Evolutionary conservation across 2,888 invertebrate genomes (phyloP), one percentile per base, ranked within the genome.

Genomic region (Molorchus minor): DNA sequence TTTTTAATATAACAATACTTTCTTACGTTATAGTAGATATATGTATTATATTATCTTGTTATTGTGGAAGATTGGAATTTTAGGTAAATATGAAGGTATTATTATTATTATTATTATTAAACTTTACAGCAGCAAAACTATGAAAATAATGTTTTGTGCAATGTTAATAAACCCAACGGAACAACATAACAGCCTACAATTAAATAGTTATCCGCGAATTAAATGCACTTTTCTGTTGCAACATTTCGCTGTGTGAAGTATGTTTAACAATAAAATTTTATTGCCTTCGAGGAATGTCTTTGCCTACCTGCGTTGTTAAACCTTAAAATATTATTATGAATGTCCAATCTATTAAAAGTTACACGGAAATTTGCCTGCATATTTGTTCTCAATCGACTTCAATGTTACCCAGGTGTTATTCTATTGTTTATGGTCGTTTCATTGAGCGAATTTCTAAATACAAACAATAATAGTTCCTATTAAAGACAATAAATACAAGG

Each of bases 401-500:
- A 75, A 75, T 74, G 74, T 71, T 73, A 70, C 75, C 69, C 75
- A 75, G 75, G 75, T 75, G 75, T 73, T 74, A 61, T 60, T 65
- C 71, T 65, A 75, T 75, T 74, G 73, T 76, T 76, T 76, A 75
- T 73, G 65, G 52, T 65, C 58, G 67, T 76, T 72, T 72, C 75
- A 74, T 75, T 74, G 74, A 74, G 69, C 71, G 69, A 71, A 71
- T 75, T 74, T 74, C 74, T 74, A 71, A 73, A 74, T 65, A 65
- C 65, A 69, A 68, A 70, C 70, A 71, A 74, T 75, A 73, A 74
- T 71, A 66, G 71, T 71, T 71, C 71, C 75, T 71, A 75, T 74
- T 75, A 75, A 73, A 75, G 75, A 70, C 71, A 74, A 71, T 74
- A 74, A 75, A 75, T 67, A 71, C 75, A 75, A 75, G 75, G 74